Evolutionary conservation across 1,140 invertebrate species (phyloP).

Genomic region (Ceratina calcarata): DNA sequence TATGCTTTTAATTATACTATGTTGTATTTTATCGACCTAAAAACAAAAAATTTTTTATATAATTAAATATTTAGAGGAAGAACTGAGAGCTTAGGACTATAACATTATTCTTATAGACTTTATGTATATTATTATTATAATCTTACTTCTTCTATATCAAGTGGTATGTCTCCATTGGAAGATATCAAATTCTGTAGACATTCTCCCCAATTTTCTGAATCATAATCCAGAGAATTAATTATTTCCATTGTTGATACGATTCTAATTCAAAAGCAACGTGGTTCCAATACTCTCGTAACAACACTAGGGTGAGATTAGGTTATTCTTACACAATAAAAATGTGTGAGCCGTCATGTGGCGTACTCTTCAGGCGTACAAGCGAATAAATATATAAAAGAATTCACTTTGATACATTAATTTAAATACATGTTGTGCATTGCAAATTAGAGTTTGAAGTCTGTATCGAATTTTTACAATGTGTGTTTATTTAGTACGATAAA

Average conservation of each 20-base stretch:
- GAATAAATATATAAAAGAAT: too few relatives aligned
- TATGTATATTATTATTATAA: slow-evolving; percentile 12
- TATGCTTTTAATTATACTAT: slow-evolving; percentile 51
- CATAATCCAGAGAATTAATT: slow-evolving; percentile 55
- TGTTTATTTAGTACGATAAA: too few relatives aligned
- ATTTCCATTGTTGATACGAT: slow-evolving; percentile 60
- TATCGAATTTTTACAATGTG: too few relatives aligned
- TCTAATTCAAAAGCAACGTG: not conserved
- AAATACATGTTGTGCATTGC: too few relatives aligned
- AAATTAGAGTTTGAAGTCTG: too few relatives aligned
- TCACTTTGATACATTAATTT: too few relatives aligned
- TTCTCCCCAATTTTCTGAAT: slow-evolving; percentile 47
- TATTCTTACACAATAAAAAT: not conserved
- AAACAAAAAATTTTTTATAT: slow-evolving; percentile 19
- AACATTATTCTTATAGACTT: not conserved
- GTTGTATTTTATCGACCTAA: slow-evolving; percentile 58
- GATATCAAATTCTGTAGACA: slow-evolving; percentile 59
- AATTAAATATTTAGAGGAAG: not conserved
- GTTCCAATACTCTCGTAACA: too few relatives aligned
- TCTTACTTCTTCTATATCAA: slow-evolving; percentile 59
- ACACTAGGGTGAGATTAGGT: not conserved
- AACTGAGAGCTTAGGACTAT: too few relatives aligned
- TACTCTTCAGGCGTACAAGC: not conserved
- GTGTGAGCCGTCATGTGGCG: not conserved
- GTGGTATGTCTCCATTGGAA: slow-evolving; percentile 59